A percentile compares a stretch with the other conserved stretches of the same genome.
Conservation (phyloP, 2,888 invertebrate species). For the Isotomurus palustris region DNA sequence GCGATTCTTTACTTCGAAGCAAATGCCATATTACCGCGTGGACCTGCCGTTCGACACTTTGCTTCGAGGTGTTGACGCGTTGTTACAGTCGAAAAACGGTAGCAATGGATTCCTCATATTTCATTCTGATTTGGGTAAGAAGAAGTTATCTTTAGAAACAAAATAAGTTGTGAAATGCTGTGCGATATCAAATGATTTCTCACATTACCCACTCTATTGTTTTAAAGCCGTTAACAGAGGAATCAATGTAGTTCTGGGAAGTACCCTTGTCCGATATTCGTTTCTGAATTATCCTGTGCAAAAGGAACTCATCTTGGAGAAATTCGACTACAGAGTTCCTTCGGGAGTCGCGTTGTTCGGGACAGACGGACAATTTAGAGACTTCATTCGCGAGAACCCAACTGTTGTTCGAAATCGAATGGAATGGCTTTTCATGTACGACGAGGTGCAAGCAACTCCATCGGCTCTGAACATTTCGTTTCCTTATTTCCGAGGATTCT, state of each 20-base stretch:
- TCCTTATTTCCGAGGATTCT: constrained; percentile 37
- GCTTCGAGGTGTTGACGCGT: constrained; percentile 36
- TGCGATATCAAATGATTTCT: not conserved
- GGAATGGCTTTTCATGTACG: constrained; percentile 43
- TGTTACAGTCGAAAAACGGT: constrained; percentile 38
- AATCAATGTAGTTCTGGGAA: constrained; percentile 40
- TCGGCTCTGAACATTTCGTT: constrained; percentile 36
- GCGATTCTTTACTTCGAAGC: constrained; percentile 35
- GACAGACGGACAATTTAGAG: constrained; percentile 27
- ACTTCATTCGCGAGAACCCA: constrained; percentile 27
- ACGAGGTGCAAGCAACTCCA: constrained; percentile 24
- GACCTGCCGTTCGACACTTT: constrained; percentile 40
- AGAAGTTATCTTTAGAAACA: not conserved
- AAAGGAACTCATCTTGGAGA: constrained; percentile 37
- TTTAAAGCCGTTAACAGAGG: constrained; percentile 38
- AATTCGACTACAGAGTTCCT: constrained; percentile 44
- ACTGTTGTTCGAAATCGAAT: constrained; percentile 36
- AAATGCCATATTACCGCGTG: constrained; percentile 41
- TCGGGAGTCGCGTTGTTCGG: constrained; percentile 41
- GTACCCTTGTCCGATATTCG: constrained; percentile 43
- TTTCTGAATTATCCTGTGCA: constrained; percentile 38
- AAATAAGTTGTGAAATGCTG: no score
- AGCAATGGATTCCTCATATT: constrained; percentile 46
- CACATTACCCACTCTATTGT: no score
- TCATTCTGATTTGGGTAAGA: constrained; percentile 34